Evolutionary conservation across 2,113 vertebrate genomes (phyloP).

Genomic region (Mustela lutreola): DNA sequence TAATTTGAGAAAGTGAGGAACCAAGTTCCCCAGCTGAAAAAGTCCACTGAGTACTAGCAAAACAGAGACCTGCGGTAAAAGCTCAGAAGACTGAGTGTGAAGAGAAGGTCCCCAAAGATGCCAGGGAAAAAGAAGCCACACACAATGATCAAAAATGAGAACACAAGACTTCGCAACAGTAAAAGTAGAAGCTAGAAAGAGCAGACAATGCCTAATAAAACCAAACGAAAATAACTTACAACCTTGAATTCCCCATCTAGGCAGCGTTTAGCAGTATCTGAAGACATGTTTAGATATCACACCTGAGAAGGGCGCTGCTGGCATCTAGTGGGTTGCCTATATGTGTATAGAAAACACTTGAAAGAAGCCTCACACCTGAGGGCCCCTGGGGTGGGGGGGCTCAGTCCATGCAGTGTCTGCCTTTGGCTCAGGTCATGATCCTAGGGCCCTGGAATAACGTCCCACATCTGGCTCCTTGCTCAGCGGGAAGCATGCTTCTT

Average conservation of each 20-base stretch:
- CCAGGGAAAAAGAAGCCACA: background rate
- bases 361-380: background rate
- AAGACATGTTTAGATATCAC: background rate
- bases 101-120: background rate
- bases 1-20: conserved; percentile 30
- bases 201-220: background rate
- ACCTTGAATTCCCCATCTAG: background rate
- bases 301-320: background rate
- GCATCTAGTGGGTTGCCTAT: background rate
- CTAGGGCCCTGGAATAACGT: too few relatives aligned
- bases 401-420: background rate
- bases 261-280: background rate
- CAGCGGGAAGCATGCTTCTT: background rate
- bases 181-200: background rate
- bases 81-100: background rate
- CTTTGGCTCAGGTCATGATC: too few relatives aligned
- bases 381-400: too few relatives aligned
- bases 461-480: background rate
- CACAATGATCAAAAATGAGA: background rate
- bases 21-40: background rate
- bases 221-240: background rate
- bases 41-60: background rate
- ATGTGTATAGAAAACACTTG: background rate
- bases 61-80: background rate
- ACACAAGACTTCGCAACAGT: background rate